Conservation (phyloP, 2,888 invertebrate genomes). For the Hanleya hanleyi region DNA sequence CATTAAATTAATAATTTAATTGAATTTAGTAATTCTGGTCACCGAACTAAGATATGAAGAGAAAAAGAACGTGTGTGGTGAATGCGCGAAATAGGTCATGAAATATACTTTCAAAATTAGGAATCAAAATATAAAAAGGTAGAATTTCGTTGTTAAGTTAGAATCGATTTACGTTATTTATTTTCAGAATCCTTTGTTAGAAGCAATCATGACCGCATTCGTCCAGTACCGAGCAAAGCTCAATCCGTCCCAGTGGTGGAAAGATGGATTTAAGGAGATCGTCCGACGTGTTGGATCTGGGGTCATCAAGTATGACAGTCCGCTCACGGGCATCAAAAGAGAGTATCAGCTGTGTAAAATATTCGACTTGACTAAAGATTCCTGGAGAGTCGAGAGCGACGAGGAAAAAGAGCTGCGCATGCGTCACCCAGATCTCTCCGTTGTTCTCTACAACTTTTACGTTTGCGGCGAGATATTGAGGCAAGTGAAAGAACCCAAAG, state of each 20-base stretch:
- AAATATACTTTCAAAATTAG: too few species aligned
- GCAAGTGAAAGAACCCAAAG: not conserved
- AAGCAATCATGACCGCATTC: too few species aligned
- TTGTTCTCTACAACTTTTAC: constrained; percentile 3
- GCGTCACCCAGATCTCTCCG: not conserved
- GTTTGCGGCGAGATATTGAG: not conserved
- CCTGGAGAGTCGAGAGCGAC: not conserved
- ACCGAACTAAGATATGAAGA: too few species aligned
- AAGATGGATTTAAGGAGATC: not conserved
- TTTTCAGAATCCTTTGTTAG: too few species aligned
- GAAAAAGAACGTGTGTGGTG: too few species aligned
- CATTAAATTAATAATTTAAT: too few species aligned
- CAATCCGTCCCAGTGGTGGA: not conserved
- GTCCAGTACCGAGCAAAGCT: not conserved
- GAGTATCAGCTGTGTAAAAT: not conserved
- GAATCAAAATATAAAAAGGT: too few species aligned
- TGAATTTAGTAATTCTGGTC: too few species aligned
- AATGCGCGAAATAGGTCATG: too few species aligned
- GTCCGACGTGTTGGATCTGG: not conserved
- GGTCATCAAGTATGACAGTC: not conserved
- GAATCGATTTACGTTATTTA: too few species aligned
- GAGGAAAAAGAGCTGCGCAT: not conserved
- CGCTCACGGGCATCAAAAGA: not conserved
- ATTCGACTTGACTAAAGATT: not conserved
- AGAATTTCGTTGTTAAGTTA: too few species aligned